These are phyloP conservation scores for Andrena bicolor DNA, from an alignment of 2,888 invertebrate species.

Conservation along the genomic window DNA sequence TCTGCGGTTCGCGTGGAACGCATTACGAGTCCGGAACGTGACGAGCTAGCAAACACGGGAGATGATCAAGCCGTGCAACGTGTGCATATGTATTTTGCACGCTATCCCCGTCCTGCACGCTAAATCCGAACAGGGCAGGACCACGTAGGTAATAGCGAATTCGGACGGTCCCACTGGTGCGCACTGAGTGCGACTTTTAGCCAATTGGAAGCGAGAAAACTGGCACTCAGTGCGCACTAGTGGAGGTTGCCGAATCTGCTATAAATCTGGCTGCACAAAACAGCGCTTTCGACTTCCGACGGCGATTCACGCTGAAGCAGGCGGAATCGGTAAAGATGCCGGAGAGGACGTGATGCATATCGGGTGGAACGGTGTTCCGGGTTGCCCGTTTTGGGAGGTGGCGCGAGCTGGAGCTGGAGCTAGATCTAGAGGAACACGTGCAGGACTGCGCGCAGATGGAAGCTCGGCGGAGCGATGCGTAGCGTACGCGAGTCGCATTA, in stretches of 20 bases:
- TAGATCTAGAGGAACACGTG: conserved; percentile 27
- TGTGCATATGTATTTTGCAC: conserved; percentile 1
- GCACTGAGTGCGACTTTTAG: no score
- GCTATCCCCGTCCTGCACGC: conserved; percentile 27
- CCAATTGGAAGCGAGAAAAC: no score
- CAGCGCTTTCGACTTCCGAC: no score
- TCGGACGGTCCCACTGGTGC: no score
- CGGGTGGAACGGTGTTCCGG: conserved; percentile 11
- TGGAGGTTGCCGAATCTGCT: no score
- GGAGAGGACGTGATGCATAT: conserved; percentile 23
- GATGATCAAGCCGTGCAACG: not conserved
- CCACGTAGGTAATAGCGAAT: no score
- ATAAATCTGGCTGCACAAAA: no score
- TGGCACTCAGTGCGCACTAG: no score
- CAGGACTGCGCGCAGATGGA: not conserved
- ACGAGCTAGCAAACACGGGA: conserved; percentile 8
- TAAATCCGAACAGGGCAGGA: no score
- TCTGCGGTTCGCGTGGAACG: conserved; percentile 49
- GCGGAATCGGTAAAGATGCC: not conserved
- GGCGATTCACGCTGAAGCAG: no score
- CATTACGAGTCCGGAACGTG: conserved; percentile 35
- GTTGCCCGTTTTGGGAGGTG: not conserved
- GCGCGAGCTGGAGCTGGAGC: not conserved
- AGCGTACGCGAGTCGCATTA: conserved; percentile 16
- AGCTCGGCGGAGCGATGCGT: not conserved